phyloP scores from a whole-genome alignment of 2,113 vertebrate genomes.

The Cyrtonyx montezumae region DNA sequence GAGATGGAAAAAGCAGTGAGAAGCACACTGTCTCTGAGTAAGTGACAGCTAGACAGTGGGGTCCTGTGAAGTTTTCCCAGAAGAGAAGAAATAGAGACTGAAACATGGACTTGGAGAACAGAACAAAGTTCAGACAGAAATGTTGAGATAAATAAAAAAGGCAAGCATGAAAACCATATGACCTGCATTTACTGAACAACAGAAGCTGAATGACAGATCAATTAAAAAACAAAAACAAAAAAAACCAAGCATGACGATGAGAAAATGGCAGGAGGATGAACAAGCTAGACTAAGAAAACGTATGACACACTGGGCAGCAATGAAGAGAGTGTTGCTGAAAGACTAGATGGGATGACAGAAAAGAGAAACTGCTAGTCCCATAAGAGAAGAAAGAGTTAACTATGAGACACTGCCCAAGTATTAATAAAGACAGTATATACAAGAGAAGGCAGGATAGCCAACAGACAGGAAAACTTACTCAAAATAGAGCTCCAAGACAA shows the following conservation, averaged over 20 bases:
- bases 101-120: neutral
- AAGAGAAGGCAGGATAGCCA: neutral
- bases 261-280: constrained; percentile 49
- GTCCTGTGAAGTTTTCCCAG: neutral
- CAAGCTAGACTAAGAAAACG: neutral
- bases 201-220: constrained; percentile 27
- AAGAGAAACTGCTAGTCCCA: neutral
- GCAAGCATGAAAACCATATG: neutral
- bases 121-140: neutral
- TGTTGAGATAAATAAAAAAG: neutral
- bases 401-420: constrained; percentile 23
- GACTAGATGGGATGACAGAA: neutral
- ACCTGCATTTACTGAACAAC: neutral
- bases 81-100: neutral
- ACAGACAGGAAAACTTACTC: constrained; percentile 10
- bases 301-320: neutral
- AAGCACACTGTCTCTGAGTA: neutral
- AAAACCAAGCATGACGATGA: neutral
- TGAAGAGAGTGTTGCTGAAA: constrained; percentile 5
- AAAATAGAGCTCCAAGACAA: neutral
- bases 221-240: neutral
- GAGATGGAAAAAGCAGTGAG: neutral
- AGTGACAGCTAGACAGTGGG: neutral
- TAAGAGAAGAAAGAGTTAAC: neutral
- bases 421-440: constrained; percentile 28